phyloP scores from a whole-genome alignment of 2,113 vertebrate species.

The Erinaceus europaeus region DNA sequence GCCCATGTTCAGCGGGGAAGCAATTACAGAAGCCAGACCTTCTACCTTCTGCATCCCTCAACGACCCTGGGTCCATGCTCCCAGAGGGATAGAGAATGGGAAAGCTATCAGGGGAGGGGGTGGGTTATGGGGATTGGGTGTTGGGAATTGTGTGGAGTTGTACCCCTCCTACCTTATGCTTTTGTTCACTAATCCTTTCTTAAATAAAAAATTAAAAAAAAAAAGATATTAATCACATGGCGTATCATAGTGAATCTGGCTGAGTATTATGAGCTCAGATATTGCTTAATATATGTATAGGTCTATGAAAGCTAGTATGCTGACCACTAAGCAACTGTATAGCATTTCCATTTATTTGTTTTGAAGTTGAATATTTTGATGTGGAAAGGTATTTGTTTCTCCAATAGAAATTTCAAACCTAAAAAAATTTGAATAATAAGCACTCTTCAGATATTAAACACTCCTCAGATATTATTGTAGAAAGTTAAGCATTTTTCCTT shows the following conservation, averaged over 20 bases:
- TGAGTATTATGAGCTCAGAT: background rate
- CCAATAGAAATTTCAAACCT: background rate
- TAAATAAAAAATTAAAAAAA: no score
- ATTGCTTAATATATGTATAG: background rate
- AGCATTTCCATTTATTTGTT: background rate
- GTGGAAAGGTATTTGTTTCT: background rate
- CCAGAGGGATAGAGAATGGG: no score
- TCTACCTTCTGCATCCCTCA: no score
- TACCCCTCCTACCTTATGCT: no score
- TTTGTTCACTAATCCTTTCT: no score
- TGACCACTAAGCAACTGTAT: background rate
- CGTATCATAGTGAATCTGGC: background rate
- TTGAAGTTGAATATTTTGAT: background rate
- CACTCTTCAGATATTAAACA: conserved; percentile 15
- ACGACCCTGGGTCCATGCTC: no score
- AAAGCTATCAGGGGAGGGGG: no score
- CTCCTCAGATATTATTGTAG: background rate
- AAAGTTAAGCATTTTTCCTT: background rate
- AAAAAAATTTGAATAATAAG: conserved; percentile 15
- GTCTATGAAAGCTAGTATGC: background rate
- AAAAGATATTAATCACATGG: background rate
- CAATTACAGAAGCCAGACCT: no score
- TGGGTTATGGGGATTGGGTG: no score
- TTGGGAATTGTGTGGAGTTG: no score
- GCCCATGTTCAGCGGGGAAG: no score